Evolutionary conservation across 2,113 vertebrate genomes (phyloP), one percentile per base, ranked within the genome.

Genomic region (Podiceps cristatus): DNA sequence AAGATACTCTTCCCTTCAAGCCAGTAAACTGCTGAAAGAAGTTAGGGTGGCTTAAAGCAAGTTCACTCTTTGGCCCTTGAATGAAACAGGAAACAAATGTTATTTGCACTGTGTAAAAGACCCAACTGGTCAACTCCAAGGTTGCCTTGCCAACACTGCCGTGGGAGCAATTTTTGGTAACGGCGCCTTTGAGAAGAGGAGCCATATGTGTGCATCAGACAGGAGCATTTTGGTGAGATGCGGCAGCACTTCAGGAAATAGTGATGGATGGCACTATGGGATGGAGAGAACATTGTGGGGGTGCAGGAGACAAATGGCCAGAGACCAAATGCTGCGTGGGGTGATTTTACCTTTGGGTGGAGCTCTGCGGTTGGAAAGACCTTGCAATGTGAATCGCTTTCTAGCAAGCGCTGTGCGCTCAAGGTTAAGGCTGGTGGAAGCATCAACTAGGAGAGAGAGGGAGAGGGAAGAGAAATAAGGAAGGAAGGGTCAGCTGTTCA

Each of bases 311-410:
- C 89, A 77, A 74, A 90, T 86, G 96, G 91, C 84, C 88, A 96
- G 88, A 95, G 80, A 95, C 62, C 86, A 71, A 82, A 97, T 56
- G 92, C 95, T 95, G 95, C 83, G 23, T 82, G 84, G 79, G 80
- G 86, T 97, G 85, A 55, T 97, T 97, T 99, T 99, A 99, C 99
- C 99, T 99, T 98, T 98, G 90, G 98, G 98, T 86, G 98, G 98
- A 96, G 98, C 98, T 98, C 99, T 98, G 98, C 99, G 98, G 97
- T 99, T 99, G 95, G 99, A 99, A 98, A 99, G 98, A 83, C 98
- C 98, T 98, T 99, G 99, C 96, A 99, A 98, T 96, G 98, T 99
- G 98, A 99, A 99, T 96, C 99, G 98, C 97, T 99, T 99, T 98
- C 98, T 98, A 98, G 98, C 98, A 89, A 99, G 98, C 97, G 98